Percentiles rank a stretch among this genome's conserved stretches.
Evolutionary conservation across 2,888 invertebrate species (phyloP).

Genomic region (Hyposoter didymator): DNA sequence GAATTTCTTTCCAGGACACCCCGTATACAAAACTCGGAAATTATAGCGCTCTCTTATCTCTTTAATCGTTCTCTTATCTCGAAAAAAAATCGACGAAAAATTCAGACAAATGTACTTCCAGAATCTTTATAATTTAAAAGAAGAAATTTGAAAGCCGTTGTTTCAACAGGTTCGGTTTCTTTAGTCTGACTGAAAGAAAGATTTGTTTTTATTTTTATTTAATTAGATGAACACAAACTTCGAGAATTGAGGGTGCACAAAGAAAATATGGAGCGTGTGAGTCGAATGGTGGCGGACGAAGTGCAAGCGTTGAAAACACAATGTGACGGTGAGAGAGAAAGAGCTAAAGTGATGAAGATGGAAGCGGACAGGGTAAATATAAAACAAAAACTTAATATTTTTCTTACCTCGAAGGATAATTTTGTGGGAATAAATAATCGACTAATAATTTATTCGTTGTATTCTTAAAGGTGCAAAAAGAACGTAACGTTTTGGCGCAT

Average conservation of each 20-base stretch:
- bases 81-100: background rate
- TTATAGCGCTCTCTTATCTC: conserved; percentile 3
- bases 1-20: background rate
- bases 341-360: conserved; percentile 84
- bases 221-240: conserved; percentile 69
- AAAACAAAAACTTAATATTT: background rate
- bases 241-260: conserved; percentile 82
- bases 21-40: conserved; percentile 3
- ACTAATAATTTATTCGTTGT: background rate
- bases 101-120: conserved; percentile 4
- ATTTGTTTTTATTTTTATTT: conserved; percentile 4
- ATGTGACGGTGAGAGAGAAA: conserved; percentile 87
- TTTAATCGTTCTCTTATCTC: conserved; percentile 17
- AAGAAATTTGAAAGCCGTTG: background rate
- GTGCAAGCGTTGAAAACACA: conserved; percentile 87
- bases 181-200: background rate
- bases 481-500: conserved; percentile 88
- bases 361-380: conserved; percentile 83
- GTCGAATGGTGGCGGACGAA: conserved; percentile 88
- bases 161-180: background rate
- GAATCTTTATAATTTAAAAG: background rate
- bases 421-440: background rate
- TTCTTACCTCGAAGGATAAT: background rate
- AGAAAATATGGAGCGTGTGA: conserved; percentile 88
- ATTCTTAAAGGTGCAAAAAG: conserved; percentile 86